Conservation (phyloP, 30 jellyfish, hydroid and myxozoan genomes). For the Hydractinia symbiolongicarpus region DNA sequence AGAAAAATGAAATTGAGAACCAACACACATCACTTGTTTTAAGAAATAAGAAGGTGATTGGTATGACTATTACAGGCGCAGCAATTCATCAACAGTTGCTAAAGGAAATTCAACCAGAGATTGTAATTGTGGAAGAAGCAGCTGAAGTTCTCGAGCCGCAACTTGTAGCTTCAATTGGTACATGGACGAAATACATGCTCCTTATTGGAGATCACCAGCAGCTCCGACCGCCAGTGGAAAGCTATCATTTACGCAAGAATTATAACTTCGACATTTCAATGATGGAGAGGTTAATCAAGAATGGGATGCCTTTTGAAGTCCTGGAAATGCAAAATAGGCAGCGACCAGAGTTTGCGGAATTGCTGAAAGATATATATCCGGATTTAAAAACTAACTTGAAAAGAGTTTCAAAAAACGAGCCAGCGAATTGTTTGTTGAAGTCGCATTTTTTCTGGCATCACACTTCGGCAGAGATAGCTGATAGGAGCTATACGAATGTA, state of each 20-base stretch:
- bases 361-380: constrained; percentile 54
- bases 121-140: constrained; percentile 72
- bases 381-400: constrained; percentile 33
- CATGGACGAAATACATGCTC: constrained; percentile 48
- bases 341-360: constrained; percentile 60
- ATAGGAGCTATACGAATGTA: constrained; percentile 37
- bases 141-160: constrained; percentile 71
- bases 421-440: constrained; percentile 33
- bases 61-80: constrained; percentile 72
- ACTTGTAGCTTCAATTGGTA: constrained; percentile 53
- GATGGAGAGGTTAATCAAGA: constrained; percentile 58
- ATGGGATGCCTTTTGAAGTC: constrained; percentile 28
- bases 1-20: constrained; percentile 13
- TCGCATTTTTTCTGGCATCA: constrained; percentile 56
- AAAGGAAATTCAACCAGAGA: constrained; percentile 36
- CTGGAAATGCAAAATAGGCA: constrained; percentile 48
- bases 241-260: constrained; percentile 34
- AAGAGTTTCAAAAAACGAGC: constrained; percentile 31
- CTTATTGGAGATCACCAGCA: constrained; percentile 78
- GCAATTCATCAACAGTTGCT: constrained; percentile 41
- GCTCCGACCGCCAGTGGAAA: constrained; percentile 56
- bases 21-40: constrained; percentile 43
- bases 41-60: constrained; percentile 27
- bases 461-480: constrained; percentile 23
- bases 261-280: constrained; percentile 52